Conservation (phyloP, 2,797 vertebrate genomes). For the Acropternis orthonyx region DNA sequence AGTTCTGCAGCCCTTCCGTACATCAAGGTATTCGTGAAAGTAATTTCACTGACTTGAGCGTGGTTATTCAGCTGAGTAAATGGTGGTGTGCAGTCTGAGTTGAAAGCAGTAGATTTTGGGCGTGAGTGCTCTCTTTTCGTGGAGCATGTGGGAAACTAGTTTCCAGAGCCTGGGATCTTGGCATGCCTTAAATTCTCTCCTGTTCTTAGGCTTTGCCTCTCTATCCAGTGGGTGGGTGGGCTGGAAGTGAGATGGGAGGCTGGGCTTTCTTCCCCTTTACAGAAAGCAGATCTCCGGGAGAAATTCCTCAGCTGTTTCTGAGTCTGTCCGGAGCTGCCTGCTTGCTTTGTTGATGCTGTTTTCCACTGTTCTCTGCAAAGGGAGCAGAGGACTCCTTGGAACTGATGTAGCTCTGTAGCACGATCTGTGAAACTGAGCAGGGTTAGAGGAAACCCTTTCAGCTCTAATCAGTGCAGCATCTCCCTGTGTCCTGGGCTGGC, state of each 20-base stretch:
- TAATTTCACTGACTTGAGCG: background rate
- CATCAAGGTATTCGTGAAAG: background rate
- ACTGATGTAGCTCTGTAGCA: background rate
- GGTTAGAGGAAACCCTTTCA: background rate
- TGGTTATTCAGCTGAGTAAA: background rate
- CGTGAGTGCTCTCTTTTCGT: background rate
- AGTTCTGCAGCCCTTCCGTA: background rate
- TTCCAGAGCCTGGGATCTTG: slow-evolving; percentile 3
- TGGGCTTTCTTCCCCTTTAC: background rate
- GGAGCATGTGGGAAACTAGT: background rate
- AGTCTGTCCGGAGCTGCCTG: background rate
- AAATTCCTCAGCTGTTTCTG: slow-evolving; percentile 30
- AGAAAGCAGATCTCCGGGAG: background rate
- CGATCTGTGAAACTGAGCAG: background rate
- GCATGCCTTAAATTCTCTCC: slow-evolving; percentile 26
- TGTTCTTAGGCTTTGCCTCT: background rate
- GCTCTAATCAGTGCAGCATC: background rate
- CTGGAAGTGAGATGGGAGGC: slow-evolving; percentile 5
- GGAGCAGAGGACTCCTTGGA: background rate
- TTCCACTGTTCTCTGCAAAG: background rate
- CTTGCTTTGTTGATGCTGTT: background rate
- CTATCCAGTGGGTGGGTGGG: background rate
- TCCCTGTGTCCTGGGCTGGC: background rate
- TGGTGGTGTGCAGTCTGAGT: background rate
- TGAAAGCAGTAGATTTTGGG: background rate